Evolutionary conservation across 2,113 vertebrate species (phyloP).

Genomic region (Prietella phreatophila): DNA sequence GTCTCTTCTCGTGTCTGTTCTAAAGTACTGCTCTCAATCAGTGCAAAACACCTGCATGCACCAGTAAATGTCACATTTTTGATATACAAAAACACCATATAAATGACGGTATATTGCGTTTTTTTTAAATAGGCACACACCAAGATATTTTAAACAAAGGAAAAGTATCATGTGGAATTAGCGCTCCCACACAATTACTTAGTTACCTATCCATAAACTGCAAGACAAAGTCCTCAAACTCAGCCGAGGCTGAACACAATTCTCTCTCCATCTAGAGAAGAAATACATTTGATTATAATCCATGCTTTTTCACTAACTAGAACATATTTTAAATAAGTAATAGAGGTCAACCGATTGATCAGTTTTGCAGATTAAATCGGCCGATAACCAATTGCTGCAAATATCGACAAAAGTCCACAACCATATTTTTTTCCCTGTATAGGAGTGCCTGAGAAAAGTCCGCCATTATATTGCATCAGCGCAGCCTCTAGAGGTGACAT

Average conservation of each 20-base stretch:
- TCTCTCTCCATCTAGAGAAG: conserved; percentile 86
- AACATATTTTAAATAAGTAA: background rate
- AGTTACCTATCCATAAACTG: conserved; percentile 96
- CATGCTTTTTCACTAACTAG: background rate
- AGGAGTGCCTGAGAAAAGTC: too few relatives aligned
- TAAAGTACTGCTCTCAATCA: conserved; percentile 96
- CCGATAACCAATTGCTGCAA: too few relatives aligned
- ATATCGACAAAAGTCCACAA: too few relatives aligned
- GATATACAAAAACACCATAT: background rate
- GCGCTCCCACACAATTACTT: background rate
- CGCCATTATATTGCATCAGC: too few relatives aligned
- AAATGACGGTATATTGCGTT: background rate
- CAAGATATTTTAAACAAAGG: background rate
- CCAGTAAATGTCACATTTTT: background rate
- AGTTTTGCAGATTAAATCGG: too few relatives aligned
- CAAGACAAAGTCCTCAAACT: conserved; percentile 98
- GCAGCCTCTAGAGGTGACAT: too few relatives aligned
- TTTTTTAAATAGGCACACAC: background rate
- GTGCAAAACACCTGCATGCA: conserved; percentile 87
- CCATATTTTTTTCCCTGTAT: too few relatives aligned
- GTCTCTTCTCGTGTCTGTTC: conserved; percentile 97
- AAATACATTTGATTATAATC: background rate
- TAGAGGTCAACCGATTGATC: too few relatives aligned
- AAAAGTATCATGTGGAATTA: background rate
- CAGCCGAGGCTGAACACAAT: conserved; percentile 93